Conservation (phyloP, 2,888 invertebrate species). For the Gryllus longicercus region DNA sequence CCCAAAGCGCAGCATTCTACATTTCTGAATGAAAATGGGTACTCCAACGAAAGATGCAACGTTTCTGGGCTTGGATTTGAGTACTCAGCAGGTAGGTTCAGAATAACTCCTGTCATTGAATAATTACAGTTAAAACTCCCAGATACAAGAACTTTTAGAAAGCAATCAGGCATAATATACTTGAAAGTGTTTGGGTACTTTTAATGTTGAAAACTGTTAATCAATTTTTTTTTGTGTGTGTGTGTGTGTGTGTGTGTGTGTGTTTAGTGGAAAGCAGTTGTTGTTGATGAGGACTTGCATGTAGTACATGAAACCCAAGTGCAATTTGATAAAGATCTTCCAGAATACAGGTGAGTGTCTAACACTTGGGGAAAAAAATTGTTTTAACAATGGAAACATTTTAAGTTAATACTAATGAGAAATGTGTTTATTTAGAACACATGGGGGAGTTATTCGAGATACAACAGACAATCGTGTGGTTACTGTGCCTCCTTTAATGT, state of each 20-base stretch:
- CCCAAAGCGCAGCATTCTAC: too few species aligned
- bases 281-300: constrained; percentile 69
- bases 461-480: constrained; percentile 54
- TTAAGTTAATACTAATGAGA: background rate
- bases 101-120: background rate
- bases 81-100: constrained; percentile 75
- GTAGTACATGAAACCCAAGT: constrained; percentile 77
- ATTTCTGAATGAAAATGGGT: background rate
- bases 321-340: constrained; percentile 86
- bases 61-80: constrained; percentile 80
- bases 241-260: too few species aligned
- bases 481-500: constrained; percentile 84
- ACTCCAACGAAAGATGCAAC: constrained; percentile 47
- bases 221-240: too few species aligned
- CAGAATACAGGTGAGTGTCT: constrained; percentile 75
- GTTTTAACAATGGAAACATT: background rate
- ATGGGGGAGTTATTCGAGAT: constrained; percentile 57
- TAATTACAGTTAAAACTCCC: constrained; percentile 29
- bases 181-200: too few species aligned
- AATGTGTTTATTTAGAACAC: constrained; percentile 50
- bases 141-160: background rate
- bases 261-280: constrained; percentile 80
- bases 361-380: background rate
- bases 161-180: too few species aligned
- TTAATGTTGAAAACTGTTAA: too few species aligned